A percentile compares a stretch with the other conserved stretches of the same genome.
Conservation (phyloP, 1,140 invertebrate species). For the Formica selysi region DNA sequence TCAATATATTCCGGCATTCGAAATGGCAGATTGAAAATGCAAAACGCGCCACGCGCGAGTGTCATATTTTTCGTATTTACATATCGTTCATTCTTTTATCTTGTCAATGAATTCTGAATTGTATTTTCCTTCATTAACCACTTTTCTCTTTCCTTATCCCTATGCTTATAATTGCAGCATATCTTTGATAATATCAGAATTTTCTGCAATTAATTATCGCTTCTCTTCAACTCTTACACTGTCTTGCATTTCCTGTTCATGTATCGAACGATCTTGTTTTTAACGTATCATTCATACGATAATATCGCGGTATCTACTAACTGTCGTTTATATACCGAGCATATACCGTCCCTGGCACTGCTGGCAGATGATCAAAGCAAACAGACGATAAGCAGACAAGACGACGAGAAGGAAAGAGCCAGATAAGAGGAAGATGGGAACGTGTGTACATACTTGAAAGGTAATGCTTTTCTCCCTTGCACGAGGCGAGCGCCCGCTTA, state of each 20-base stretch:
- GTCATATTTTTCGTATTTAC: no score
- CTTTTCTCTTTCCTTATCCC: not conserved
- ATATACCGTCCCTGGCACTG: not conserved
- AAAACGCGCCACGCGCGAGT: not conserved
- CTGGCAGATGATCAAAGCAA: conserved; percentile 45
- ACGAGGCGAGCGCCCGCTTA: not conserved
- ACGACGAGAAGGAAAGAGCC: conserved; percentile 4
- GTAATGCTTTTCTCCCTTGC: not conserved
- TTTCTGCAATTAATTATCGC: not conserved
- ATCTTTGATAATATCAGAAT: not conserved
- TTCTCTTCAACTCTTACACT: not conserved
- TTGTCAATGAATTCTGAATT: not conserved
- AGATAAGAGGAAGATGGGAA: conserved; percentile 33
- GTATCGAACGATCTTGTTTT: not conserved
- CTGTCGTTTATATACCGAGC: conserved; percentile 24
- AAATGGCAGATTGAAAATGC: not conserved
- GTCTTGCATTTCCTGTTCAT: not conserved
- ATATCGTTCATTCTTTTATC: not conserved
- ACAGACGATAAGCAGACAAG: conserved; percentile 55
- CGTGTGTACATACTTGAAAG: conserved; percentile 15
- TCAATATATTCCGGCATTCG: not conserved
- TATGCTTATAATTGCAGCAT: conserved; percentile 11
- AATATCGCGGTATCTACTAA: not conserved
- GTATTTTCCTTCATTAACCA: not conserved
- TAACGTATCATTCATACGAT: not conserved